These are phyloP conservation scores for Dryobota labecula DNA, from an alignment of 2,888 invertebrate genomes.

Conservation along the genomic window DNA sequence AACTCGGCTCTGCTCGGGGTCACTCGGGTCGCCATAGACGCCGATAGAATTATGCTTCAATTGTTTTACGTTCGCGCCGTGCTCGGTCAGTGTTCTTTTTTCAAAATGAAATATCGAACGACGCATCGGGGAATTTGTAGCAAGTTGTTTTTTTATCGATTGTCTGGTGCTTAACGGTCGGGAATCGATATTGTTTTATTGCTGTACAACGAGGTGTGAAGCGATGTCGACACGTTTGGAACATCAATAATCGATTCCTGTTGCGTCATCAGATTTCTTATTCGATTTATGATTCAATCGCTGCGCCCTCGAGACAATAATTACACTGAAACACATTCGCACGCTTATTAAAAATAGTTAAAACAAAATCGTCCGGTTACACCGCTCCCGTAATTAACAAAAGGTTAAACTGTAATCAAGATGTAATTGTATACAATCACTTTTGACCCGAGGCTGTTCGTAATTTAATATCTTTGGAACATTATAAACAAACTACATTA, in stretches of 20 bases:
- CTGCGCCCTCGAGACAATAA: constrained; percentile 42
- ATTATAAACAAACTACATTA: constrained; percentile 73
- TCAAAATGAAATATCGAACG: constrained; percentile 71
- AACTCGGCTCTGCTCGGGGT: constrained; percentile 66
- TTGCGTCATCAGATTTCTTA: constrained; percentile 62
- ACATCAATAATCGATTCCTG: constrained; percentile 70
- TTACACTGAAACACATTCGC: constrained; percentile 59
- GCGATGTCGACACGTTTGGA: constrained; percentile 77
- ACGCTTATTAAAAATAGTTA: constrained; percentile 67
- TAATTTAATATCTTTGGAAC: constrained; percentile 78
- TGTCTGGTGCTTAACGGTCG: constrained; percentile 73
- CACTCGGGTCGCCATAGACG: constrained; percentile 71
- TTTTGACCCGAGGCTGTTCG: constrained; percentile 74
- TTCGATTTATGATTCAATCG: constrained; percentile 50
- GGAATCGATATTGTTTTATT: constrained; percentile 79
- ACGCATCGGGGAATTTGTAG: constrained; percentile 71
- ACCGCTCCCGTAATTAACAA: constrained; percentile 78
- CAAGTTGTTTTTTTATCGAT: constrained; percentile 71
- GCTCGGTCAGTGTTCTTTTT: constrained; percentile 70
- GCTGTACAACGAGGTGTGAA: constrained; percentile 80
- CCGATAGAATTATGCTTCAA: constrained; percentile 86
- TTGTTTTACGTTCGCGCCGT: constrained; percentile 82
- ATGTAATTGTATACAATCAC: constrained; percentile 80
- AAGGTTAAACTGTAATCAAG: constrained; percentile 83
- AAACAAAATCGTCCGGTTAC: constrained; percentile 67